Conservation (phyloP, 2,113 vertebrate species). For the Nansenia antarctica region DNA sequence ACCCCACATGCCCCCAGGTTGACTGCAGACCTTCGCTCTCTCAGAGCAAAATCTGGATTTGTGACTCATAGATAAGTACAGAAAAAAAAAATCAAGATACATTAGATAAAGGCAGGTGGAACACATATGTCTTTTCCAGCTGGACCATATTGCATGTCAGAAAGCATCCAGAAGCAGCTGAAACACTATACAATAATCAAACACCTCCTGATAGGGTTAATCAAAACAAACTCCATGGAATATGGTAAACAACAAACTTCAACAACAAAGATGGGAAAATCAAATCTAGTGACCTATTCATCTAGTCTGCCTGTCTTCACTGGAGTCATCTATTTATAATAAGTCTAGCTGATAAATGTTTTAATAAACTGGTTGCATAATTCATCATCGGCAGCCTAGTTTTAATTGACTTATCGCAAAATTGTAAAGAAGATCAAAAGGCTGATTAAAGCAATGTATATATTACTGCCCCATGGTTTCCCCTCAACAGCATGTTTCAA, state of each 20-base stretch:
- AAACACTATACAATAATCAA: too few relatives aligned
- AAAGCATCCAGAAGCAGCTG: too few relatives aligned
- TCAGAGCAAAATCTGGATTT: slow-evolving; percentile 70
- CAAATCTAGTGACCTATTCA: slow-evolving; percentile 71
- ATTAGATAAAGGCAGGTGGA: slow-evolving; percentile 62
- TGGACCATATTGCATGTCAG: slow-evolving; percentile 48
- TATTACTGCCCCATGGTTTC: slow-evolving; percentile 62
- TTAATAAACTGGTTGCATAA: slow-evolving; percentile 81
- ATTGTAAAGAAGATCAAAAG: slow-evolving; percentile 77
- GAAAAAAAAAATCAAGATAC: slow-evolving; percentile 20
- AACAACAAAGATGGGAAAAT: slow-evolving; percentile 53
- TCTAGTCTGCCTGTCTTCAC: slow-evolving; percentile 70
- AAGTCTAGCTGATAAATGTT: slow-evolving; percentile 80
- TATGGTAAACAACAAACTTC: slow-evolving; percentile 73
- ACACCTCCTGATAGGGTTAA: too few relatives aligned
- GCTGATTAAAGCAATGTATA: slow-evolving; percentile 79
- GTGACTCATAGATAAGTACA: slow-evolving; percentile 67
- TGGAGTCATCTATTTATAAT: slow-evolving; percentile 80
- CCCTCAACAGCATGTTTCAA: slow-evolving; percentile 62
- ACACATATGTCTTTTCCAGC: slow-evolving; percentile 60
- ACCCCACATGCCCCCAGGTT: slow-evolving; percentile 61
- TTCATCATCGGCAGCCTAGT: slow-evolving; percentile 76
- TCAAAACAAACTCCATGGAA: slow-evolving; percentile 43
- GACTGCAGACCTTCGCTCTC: slow-evolving; percentile 52
- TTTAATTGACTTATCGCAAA: slow-evolving; percentile 80